Conservation (phyloP, 2,797 vertebrate species). For the Emydoidea blandingii region DNA sequence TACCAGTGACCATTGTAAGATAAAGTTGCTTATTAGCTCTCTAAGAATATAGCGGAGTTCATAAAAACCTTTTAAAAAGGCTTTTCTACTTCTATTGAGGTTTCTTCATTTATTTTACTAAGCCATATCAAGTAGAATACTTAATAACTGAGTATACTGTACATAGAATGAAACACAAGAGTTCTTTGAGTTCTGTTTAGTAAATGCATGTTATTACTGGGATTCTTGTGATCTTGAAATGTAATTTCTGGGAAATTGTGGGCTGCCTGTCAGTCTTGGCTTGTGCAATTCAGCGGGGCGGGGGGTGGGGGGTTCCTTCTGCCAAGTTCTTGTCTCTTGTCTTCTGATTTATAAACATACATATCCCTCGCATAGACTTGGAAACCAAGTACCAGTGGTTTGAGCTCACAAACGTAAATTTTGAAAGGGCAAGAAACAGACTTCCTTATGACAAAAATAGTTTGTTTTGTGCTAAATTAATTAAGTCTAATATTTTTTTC, state of each 20-base stretch:
- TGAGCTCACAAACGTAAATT: constrained; percentile 54
- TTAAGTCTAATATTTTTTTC: neutral
- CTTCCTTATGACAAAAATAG: constrained; percentile 75
- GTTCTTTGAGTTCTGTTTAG: neutral
- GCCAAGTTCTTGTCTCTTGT: constrained; percentile 54
- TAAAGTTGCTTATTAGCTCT: neutral
- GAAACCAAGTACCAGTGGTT: constrained; percentile 38
- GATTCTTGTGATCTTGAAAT: constrained; percentile 14
- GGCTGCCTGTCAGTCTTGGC: constrained; percentile 8
- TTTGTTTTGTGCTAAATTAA: constrained; percentile 49
- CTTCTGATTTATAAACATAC: constrained; percentile 45
- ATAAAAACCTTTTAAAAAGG: neutral
- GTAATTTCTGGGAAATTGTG: constrained; percentile 34
- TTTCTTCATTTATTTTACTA: neutral
- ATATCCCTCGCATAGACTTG: constrained; percentile 23
- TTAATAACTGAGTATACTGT: neutral
- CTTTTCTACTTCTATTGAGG: neutral
- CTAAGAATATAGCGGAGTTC: neutral
- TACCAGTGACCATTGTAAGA: neutral
- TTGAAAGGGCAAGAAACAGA: constrained; percentile 76
- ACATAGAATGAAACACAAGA: neutral
- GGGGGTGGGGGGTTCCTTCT: neutral
- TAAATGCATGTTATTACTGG: neutral
- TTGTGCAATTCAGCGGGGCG: constrained; percentile 15
- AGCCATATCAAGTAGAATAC: neutral